phyloP scores from a whole-genome alignment of 2,888 invertebrate species.

The Nephrotoma guestfalica region DNA sequence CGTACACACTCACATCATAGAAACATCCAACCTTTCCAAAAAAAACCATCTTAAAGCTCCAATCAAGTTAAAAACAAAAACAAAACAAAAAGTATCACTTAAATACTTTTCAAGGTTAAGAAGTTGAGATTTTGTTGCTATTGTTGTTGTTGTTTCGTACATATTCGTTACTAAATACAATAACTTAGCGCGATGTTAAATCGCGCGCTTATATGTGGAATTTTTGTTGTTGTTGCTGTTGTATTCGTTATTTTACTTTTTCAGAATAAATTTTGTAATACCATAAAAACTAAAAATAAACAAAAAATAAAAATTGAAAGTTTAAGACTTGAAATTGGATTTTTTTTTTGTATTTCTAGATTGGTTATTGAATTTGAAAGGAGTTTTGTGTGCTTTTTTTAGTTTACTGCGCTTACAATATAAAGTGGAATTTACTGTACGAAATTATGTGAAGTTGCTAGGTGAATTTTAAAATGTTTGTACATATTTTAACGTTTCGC shows the following conservation, averaged over 20 bases:
- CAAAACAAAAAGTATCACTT: background rate
- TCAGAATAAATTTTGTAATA: background rate
- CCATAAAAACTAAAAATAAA: background rate
- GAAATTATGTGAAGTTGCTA: background rate
- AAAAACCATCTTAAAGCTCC: background rate
- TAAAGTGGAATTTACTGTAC: background rate
- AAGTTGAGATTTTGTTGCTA: background rate
- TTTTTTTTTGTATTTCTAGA: background rate
- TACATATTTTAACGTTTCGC: too few relatives aligned
- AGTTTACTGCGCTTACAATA: background rate
- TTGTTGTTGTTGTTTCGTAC: background rate
- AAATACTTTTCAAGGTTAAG: background rate
- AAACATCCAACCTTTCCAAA: background rate
- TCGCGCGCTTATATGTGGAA: background rate
- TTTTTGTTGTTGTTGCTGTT: background rate
- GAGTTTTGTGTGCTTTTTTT: background rate
- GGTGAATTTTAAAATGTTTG: background rate
- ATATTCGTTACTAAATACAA: background rate
- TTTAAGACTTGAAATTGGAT: background rate
- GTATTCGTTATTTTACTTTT: background rate
- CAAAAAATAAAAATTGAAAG: background rate
- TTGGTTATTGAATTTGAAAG: background rate
- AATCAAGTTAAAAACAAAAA: background rate
- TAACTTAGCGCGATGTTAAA: background rate
- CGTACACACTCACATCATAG: background rate